Base-by-base conservation (phyloP, 2,888 invertebrate species). In the Netelia fuscicornis region DNA sequence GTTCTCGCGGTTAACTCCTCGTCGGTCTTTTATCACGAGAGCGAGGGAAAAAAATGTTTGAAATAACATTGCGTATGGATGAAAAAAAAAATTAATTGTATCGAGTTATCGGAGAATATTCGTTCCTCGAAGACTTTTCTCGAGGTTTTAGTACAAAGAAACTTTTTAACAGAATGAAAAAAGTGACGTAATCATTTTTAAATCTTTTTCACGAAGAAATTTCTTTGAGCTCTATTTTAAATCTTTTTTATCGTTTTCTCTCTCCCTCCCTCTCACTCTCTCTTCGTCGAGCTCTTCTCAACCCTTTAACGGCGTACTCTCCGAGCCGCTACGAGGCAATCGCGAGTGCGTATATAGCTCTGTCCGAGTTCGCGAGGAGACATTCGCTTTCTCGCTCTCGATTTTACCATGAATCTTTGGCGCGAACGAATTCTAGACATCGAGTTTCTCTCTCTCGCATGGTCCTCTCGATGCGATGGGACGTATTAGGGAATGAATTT, bases 401-500 rank as follows among this genome's bases (percentile, higher is more conserved):
- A 88, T 89, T 91, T 91, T 91, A 91, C 87, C 91, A 91, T 91
- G 89, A 91, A 89, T 87, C 88, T 91, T 91, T 91, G 91, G 91
- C 90, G 89, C 90, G 90, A 89, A 91, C 89, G 91, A 90, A 91
- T 91, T 91, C 91, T 91, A 91, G 90, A 89, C 89, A 87, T 88
- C 86, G 87, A 83, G 56, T n/a, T 54, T 30, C 37, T 70, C 42
- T n/a, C 48, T 25, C 23, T 72, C 71, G 62, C 54, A 54, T 52
- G 79, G 25, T 79, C 71, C 79, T 72, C 80, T 23, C 37, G 42
- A 20, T 10, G 58, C 54, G 65, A 65, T 44, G 79, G 86, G 85
- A 91, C 91, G 90, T 91, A 91, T 91, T 91, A 90, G 91, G 91
- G 85, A 91, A 91, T 90, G 91, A 90, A 91, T 91, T 91, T 91